Percentiles rank a stretch among this genome's conserved stretches.
phyloP scores from a whole-genome alignment of 2,888 invertebrate genomes.

The Tetragonisca angustula region DNA sequence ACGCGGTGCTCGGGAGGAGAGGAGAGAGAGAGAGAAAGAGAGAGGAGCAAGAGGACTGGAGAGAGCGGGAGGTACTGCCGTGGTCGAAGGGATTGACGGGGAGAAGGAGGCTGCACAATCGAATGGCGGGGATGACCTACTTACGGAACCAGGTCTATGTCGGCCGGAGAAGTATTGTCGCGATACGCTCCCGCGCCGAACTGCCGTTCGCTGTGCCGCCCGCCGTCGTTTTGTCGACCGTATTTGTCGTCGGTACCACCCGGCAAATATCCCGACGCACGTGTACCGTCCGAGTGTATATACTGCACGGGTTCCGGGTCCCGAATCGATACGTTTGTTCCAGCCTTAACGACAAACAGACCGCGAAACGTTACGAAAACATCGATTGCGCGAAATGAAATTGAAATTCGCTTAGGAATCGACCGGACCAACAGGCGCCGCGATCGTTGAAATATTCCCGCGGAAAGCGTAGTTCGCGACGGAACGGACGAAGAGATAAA shows the following conservation, averaged over 20 bases:
- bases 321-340: constrained; percentile 22
- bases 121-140: constrained; percentile 89
- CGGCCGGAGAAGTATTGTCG: constrained; percentile 84
- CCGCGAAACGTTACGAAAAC: background rate
- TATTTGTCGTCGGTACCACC: constrained; percentile 58
- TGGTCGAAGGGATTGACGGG: constrained; percentile 60
- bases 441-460: background rate
- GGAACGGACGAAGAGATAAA: background rate
- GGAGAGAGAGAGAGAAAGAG: constrained; percentile 36
- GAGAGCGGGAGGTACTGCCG: constrained; percentile 58
- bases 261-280: constrained; percentile 47
- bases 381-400: background rate
- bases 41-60: constrained; percentile 32
- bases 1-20: constrained; percentile 60
- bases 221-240: constrained; percentile 54
- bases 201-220: constrained; percentile 31
- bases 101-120: constrained; percentile 67
- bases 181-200: constrained; percentile 58
- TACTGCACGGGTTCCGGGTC: constrained; percentile 30
- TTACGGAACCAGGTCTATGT: constrained; percentile 98
- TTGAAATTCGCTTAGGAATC: background rate
- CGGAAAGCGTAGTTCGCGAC: too few species aligned
- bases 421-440: too few species aligned
- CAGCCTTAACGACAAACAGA: background rate
- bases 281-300: constrained; percentile 10